Evolutionary conservation across 1,140 invertebrate species (phyloP), one percentile per base, ranked within the genome.

Genomic region (Spodoptera frugiperda): DNA sequence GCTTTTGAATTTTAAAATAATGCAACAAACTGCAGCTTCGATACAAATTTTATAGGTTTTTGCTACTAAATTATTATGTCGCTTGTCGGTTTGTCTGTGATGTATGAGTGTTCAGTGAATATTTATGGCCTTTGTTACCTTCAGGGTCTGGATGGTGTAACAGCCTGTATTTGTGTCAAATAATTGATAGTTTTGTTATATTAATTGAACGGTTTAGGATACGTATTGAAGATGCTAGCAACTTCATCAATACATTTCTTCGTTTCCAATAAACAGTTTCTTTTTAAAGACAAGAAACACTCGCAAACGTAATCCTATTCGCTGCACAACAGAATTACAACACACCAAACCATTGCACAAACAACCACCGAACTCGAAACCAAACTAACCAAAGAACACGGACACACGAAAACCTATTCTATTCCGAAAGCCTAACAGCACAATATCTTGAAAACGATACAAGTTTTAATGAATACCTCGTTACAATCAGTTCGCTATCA

Each of bases 401-500:
- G 17, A 65, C 10, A 49, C 19, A 48, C 44, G 21, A 65, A 49
- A 65, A 21, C 17, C 44, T 9, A 21, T n/a, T 15, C 44, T 17
- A 65, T 15, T 49, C 1, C n/a, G 33, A 53, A 48, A 53, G 5
- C 21, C 8, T 33, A 68, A 53, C 33, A 53, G 21, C 21, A 55
- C 33, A 55, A 33, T 49, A 9, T 39, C 25, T 71, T 71, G 53
- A 55, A 54, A 71, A 57, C 51, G 33, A 55, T 39, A 44, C 33
- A 71, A 71, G 68, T 71, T 71, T 55, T 55, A 71, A 71, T 71
- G 53, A 71, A 55, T 55, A 57, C 51, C 53, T 44, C 8, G 51
- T 71, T 71, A 71, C 68, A 71, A 71, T 55, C 51, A 71, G 61
- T 65, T 65, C 68, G 68, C 53, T 39, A 71, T 57, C 15, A 61